Evolutionary conservation across 2,797 vertebrate genomes (phyloP), one percentile per base, ranked within the genome.

Genomic region (Siniperca obscura): DNA sequence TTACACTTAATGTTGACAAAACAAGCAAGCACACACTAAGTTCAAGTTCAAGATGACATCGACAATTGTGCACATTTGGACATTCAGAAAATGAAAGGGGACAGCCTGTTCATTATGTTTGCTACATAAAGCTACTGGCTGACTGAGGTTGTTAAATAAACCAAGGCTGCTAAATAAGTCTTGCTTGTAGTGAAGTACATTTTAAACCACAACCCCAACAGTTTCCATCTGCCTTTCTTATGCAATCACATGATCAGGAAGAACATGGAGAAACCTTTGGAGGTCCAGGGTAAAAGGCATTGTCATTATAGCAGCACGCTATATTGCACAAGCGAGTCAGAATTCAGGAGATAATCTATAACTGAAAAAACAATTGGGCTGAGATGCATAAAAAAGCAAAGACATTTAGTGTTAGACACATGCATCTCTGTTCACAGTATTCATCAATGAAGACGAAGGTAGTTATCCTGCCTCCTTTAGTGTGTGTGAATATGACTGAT

Each of bases 371-470:
- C 66, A 67, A 36, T 11, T 53, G 27, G 59, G 25, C 68, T 27
- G 78, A 87, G 86, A 87, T 83, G 80, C 76, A 85, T 68, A 52
- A 82, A 90, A 87, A 88, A 86, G 56, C 81, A 36, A 75, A 81
- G 9, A 91, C 61, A 71, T 81, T 83, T 68, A 77, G 74, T 74
- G 67, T 81, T 55, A 70, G 74, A 87, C 80, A 87, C 91, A 92
- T 91, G 92, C 90, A 92, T 91, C 90, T 92, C 90, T 84, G 64
- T 80, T 95, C 91, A 94, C 93, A 93, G 94, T 92, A 90, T 91
- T 91, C 59, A 90, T 84, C 67, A 65, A 65, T 67, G 27, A n/a
- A 85, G 81, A 77, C 36, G 67, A 52, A 69, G 61, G 68, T 68
- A 76, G 61, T n/a, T 56, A n/a, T 76, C 53, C 69, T 40, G 65